A percentile compares a stretch with the other conserved stretches of the same genome.
phyloP scores from a whole-genome alignment of 2,888 invertebrate species.

The Autographa pulchrina region DNA sequence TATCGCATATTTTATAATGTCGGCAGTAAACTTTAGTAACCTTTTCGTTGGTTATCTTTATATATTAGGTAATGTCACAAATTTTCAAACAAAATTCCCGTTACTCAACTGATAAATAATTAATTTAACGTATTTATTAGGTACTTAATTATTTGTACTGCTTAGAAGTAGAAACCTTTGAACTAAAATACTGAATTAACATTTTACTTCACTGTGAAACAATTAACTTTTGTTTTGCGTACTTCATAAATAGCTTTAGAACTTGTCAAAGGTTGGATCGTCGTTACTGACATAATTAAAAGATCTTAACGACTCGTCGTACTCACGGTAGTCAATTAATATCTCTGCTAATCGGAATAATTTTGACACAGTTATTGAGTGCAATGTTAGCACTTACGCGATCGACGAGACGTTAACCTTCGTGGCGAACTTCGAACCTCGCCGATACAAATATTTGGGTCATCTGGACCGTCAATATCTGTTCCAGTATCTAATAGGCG shows the following conservation, averaged over 20 bases:
- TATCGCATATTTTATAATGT: neutral
- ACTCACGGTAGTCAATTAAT: neutral
- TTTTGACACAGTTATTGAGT: conserved; percentile 2
- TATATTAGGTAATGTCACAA: neutral
- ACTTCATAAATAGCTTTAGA: too few relatives aligned
- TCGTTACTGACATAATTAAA: neutral
- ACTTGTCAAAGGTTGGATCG: neutral
- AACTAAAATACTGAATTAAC: too few relatives aligned
- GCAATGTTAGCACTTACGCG: neutral
- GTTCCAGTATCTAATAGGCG: neutral
- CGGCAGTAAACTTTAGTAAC: neutral
- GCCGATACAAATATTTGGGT: neutral
- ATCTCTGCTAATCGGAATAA: neutral
- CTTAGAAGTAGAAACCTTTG: too few relatives aligned
- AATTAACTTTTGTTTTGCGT: too few relatives aligned
- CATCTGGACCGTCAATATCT: neutral
- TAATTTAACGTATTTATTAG: neutral
- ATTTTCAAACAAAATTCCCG: neutral
- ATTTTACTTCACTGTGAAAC: too few relatives aligned
- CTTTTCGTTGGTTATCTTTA: neutral
- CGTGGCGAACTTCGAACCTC: neutral
- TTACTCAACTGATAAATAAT: neutral
- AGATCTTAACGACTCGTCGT: neutral
- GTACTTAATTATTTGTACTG: too few relatives aligned
- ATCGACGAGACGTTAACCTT: neutral